phyloP scores from a whole-genome alignment of 2,888 invertebrate species.

The Drosophila robusta region DNA sequence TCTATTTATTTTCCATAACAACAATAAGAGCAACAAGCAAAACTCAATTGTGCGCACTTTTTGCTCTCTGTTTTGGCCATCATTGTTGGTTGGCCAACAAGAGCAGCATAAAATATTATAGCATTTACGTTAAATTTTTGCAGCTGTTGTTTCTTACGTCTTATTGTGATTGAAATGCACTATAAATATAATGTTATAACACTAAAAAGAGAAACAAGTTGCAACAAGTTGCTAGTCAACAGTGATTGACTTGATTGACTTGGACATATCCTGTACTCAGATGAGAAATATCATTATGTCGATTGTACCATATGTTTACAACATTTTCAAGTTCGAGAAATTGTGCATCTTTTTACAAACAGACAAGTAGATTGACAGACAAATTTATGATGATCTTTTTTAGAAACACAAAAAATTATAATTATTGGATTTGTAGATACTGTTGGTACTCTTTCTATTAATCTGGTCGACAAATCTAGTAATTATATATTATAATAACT shows the following conservation, averaged over 20 bases:
- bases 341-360: no score
- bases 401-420: no score
- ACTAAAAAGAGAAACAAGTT: neutral
- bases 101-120: conserved; percentile 37
- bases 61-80: conserved; percentile 14
- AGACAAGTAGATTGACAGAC: no score
- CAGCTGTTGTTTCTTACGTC: conserved; percentile 33
- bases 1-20: conserved; percentile 63
- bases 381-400: no score
- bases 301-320: no score
- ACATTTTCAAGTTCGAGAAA: no score
- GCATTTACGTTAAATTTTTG: conserved; percentile 43
- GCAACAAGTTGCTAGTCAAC: neutral
- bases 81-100: conserved; percentile 34
- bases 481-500: no score
- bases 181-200: conserved; percentile 12
- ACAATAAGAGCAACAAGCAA: conserved; percentile 19
- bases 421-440: no score
- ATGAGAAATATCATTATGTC: no score
- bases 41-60: conserved; percentile 28
- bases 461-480: no score
- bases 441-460: no score
- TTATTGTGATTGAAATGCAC: conserved; percentile 7
- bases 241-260: conserved; percentile 2
- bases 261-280: neutral